Evolutionary conservation across 1,140 invertebrate genomes (phyloP).

Genomic region (Anastatus disparis): DNA sequence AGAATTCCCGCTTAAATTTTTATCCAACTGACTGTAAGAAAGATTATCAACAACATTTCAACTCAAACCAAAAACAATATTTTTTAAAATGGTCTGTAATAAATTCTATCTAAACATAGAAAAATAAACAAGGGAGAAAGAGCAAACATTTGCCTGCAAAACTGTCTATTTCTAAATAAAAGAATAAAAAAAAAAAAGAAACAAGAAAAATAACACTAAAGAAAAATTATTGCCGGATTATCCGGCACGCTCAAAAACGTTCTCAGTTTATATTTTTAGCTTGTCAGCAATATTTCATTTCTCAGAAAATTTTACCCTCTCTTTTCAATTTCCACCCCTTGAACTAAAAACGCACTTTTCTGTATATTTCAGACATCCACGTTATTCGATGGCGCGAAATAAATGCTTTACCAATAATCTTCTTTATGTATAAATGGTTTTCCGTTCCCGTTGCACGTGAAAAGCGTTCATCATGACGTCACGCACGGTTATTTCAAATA

Average conservation of each 20-base stretch:
- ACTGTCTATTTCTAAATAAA: constrained; percentile 21
- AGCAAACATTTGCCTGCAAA: constrained; percentile 13
- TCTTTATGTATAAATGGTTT: constrained; percentile 26
- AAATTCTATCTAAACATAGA: constrained; percentile 13
- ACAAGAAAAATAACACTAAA: constrained; percentile 1
- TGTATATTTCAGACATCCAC: neutral
- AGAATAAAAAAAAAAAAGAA: constrained; percentile 15
- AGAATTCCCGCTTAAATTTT: no score
- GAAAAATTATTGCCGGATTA: constrained; percentile 40
- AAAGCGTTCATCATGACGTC: neutral
- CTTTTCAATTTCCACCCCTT: neutral
- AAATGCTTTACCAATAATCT: constrained; percentile 49
- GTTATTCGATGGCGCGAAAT: constrained; percentile 39
- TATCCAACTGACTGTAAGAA: no score
- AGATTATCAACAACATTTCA: neutral
- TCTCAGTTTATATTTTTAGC: constrained; percentile 16
- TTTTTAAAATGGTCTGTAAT: neutral
- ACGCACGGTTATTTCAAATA: no score
- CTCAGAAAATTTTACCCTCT: neutral
- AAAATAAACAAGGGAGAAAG: neutral
- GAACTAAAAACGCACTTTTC: no score
- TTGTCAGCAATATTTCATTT: constrained; percentile 37
- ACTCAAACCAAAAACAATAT: neutral
- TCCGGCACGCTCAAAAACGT: constrained; percentile 27
- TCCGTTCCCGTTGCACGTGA: constrained; percentile 34